phyloP scores from a whole-genome alignment of 1,140 invertebrate species.

The Hyles vespertilio region DNA sequence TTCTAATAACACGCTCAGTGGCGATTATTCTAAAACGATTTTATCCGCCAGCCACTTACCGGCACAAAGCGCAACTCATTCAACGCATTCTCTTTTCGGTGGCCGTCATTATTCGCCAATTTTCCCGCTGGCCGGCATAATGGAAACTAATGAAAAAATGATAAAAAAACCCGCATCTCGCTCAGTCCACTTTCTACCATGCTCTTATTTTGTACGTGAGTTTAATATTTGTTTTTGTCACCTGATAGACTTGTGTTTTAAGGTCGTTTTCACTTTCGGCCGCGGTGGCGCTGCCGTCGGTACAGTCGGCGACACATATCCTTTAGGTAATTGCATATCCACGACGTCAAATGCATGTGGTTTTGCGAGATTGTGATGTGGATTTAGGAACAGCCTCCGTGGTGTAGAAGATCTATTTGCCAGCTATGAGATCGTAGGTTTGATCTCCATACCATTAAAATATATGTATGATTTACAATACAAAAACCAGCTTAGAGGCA shows the following conservation, averaged over 20 bases:
- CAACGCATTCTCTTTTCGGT: constrained; percentile 15
- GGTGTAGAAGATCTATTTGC: too few relatives aligned
- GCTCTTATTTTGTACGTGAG: constrained; percentile 24
- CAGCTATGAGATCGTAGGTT: too few relatives aligned
- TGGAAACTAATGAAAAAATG: constrained; percentile 14
- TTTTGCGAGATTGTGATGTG: background rate
- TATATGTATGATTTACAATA: too few relatives aligned
- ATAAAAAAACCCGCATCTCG: constrained; percentile 5
- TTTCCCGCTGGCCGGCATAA: constrained; percentile 13
- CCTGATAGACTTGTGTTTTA: constrained; percentile 24
- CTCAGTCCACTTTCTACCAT: constrained; percentile 22
- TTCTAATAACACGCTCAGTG: background rate
- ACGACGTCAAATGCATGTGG: background rate
- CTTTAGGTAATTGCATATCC: constrained; percentile 4
- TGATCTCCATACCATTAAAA: too few relatives aligned
- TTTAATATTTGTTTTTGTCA: constrained; percentile 33
- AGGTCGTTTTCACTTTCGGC: constrained; percentile 28
- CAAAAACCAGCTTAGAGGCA: too few relatives aligned
- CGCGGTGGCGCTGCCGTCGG: constrained; percentile 2
- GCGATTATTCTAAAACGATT: constrained; percentile 1
- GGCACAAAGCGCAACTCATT: constrained; percentile 1
- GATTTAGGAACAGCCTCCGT: background rate
- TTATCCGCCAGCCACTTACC: background rate
- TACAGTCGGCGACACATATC: constrained; percentile 14
- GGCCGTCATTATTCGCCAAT: constrained; percentile 17